These are phyloP conservation scores for Sapajus apella DNA, from an alignment of 2,113 vertebrate species.

Conservation along the genomic window DNA sequence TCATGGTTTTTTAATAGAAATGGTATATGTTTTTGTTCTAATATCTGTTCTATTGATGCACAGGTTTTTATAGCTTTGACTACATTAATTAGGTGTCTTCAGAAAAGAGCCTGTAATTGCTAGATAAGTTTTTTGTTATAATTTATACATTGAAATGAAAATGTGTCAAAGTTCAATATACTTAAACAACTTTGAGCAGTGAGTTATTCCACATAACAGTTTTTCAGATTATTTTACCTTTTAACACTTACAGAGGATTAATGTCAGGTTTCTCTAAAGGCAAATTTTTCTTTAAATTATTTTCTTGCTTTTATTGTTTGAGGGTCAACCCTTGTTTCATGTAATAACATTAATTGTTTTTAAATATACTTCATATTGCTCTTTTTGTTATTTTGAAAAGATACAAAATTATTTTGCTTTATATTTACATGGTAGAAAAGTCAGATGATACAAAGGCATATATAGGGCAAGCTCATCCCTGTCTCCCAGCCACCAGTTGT, in stretches of 20 bases:
- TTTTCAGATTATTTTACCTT: slow-evolving; percentile 1
- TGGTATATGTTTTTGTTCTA: neutral
- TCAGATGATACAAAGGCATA: neutral
- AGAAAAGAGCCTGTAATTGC: slow-evolving; percentile 21
- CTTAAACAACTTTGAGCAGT: slow-evolving; percentile 12
- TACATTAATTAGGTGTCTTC: slow-evolving; percentile 1
- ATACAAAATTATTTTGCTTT: slow-evolving; percentile 28
- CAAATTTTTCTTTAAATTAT: neutral
- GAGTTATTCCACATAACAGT: neutral
- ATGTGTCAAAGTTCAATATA: slow-evolving; percentile 11
- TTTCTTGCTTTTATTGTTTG: slow-evolving; percentile 37
- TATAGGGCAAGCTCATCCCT: neutral
- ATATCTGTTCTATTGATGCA: neutral
- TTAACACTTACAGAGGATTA: slow-evolving; percentile 5
- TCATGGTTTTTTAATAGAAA: neutral
- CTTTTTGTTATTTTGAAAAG: slow-evolving; percentile 45
- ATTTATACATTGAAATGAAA: slow-evolving; percentile 31
- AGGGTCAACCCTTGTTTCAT: neutral
- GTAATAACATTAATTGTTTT: neutral
- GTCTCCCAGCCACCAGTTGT: neutral
- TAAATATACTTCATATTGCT: neutral
- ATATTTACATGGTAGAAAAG: neutral
- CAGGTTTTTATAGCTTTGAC: neutral
- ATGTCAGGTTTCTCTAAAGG: neutral
- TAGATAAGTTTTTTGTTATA: neutral